A percentile compares a stretch with the other conserved stretches of the same genome.
Conservation (phyloP, 2,113 vertebrate genomes). For the Microtus pennsylvanicus region DNA sequence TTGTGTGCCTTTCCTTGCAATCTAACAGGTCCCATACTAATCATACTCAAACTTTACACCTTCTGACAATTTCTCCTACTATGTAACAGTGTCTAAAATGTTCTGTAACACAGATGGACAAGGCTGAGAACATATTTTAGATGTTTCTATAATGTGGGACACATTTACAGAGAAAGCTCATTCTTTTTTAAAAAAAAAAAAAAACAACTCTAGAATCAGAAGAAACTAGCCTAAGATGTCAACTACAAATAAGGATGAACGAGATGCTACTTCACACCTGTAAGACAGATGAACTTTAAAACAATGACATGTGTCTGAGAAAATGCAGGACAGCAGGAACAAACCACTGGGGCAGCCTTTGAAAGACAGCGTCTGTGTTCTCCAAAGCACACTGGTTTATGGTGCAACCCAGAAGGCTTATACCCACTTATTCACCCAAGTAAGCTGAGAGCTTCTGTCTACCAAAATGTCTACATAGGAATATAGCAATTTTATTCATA, state of each 20-base stretch:
- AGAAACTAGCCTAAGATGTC: conserved; percentile 34
- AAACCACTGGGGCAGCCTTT: not conserved
- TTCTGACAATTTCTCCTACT: conserved; percentile 29
- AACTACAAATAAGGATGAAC: conserved; percentile 20
- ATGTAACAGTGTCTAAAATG: conserved; percentile 35
- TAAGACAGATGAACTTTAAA: conserved; percentile 1
- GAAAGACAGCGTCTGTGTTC: not conserved
- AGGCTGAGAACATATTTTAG: not conserved
- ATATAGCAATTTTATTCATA: conserved; percentile 44
- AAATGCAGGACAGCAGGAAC: not conserved
- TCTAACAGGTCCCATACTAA: not conserved
- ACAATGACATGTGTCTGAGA: not conserved
- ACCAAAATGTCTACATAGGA: not conserved
- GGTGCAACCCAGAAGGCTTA: not conserved
- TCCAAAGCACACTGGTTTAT: not conserved
- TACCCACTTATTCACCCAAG: not conserved
- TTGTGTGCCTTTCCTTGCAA: conserved; percentile 26
- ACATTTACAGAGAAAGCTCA: not conserved
- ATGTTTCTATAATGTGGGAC: conserved; percentile 6
- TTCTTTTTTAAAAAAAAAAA: too few species aligned
- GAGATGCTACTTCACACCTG: not conserved
- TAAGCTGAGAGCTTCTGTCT: not conserved
- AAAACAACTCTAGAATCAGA: not conserved
- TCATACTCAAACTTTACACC: not conserved
- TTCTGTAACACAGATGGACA: not conserved